Evolutionary conservation across 2,888 invertebrate species (phyloP), one percentile per base, ranked within the genome.

Genomic region (Galerucella nymphaeae): DNA sequence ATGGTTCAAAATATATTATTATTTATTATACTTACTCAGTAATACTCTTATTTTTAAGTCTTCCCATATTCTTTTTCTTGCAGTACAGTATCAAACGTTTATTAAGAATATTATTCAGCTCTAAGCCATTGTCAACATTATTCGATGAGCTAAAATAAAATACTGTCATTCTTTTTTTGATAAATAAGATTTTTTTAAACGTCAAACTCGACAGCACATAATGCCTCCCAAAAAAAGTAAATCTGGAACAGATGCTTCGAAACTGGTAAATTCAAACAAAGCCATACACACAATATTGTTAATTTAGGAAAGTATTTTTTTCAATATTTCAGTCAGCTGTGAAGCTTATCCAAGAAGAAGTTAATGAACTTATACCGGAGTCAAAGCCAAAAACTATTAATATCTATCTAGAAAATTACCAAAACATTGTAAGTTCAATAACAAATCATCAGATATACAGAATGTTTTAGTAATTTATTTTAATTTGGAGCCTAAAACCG

Each of bases 391-490:
- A 16, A 41, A 59, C 45, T 1, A 66, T 71, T 23, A 71, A 53
- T 58, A 59, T 71, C n/a, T 14, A 20, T 11, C 13, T 71, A 55
- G 55, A 61, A 53, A 42, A 41, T 42, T 71, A 61, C 10, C 50
- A 71, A 62, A 71, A 71, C 53, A 48, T 71, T 30, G 71, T 71
- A 66, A 71, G 53, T 62, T 45, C 1, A 55, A 42, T 23, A 53
- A 65, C 23, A 64, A 16, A 42, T 42, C 11, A 50, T 66, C 18
- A 20, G 13, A 55, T 30, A 20, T 38, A 57, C 55, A 53, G 8
- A 23, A 5, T 20, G 14, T 8, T 38, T 1, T 8, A 38, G 5
- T 38, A 38, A 38, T 8, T 38, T 38, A 38, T 38, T 38, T 38
- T 38, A 38, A 38, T 38, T 38, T 8, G 8, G 30, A 38, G 9